Percentiles rank a stretch among this genome's conserved stretches.
Evolutionary conservation across 2,888 invertebrate genomes (phyloP).

Genomic region (Crioceris asparagi): DNA sequence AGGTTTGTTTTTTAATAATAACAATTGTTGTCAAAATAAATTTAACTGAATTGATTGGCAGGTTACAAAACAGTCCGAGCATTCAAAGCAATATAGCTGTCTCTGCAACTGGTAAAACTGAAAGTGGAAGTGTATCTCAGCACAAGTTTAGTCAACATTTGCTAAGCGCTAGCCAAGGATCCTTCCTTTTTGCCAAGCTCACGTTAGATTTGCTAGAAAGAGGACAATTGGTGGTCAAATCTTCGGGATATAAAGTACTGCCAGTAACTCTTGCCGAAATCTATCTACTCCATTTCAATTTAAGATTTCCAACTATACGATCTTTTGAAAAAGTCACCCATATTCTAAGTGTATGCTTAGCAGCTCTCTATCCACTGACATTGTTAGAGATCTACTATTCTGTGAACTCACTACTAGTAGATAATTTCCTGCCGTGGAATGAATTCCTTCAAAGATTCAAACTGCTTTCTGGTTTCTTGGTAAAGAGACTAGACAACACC

Average conservation of each 20-base stretch:
- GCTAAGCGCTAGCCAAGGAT: conserved; percentile 72
- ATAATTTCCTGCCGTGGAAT: conserved; percentile 75
- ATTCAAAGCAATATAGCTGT: conserved; percentile 55
- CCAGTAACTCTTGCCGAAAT: conserved; percentile 83
- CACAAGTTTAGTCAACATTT: conserved; percentile 80
- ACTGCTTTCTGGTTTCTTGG: conserved; percentile 74
- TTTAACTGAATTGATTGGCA: no score
- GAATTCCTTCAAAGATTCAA: conserved; percentile 85
- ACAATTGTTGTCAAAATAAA: no score
- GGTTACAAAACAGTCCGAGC: conserved; percentile 1
- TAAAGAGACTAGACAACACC: conserved; percentile 83
- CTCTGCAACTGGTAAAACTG: conserved; percentile 53
- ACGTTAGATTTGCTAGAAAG: conserved; percentile 85
- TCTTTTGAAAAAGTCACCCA: conserved; percentile 85
- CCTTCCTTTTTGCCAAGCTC: conserved; percentile 84
- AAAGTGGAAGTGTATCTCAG: conserved; percentile 55
- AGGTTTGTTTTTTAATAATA: conserved; percentile 45
- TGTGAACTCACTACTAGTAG: conserved; percentile 73
- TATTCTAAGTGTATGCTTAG: conserved; percentile 81
- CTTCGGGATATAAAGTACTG: conserved; percentile 84
- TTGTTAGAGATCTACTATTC: conserved; percentile 87
- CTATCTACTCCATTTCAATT: conserved; percentile 82
- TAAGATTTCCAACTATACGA: conserved; percentile 79
- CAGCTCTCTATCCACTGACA: conserved; percentile 84
- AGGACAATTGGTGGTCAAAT: conserved; percentile 87